Conservation (phyloP, 2,888 invertebrate genomes). For the Subacronicta megacephala region DNA sequence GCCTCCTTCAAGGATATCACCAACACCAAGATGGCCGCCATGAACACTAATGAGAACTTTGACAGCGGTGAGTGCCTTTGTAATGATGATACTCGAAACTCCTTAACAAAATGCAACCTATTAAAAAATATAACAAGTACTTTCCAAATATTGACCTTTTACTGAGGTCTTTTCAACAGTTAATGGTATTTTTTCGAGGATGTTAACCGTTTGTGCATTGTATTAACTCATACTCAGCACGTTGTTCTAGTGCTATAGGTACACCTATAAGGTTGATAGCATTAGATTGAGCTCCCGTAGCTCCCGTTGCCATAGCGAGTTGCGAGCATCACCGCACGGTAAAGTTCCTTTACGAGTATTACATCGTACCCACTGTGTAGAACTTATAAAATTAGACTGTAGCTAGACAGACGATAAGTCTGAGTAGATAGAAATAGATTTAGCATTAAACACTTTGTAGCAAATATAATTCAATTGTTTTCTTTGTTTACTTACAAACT, state of each 20-base stretch:
- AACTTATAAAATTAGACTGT: constrained; percentile 66
- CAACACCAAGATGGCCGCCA: constrained; percentile 96
- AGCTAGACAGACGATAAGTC: constrained; percentile 66
- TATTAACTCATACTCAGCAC: constrained; percentile 78
- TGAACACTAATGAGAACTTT: constrained; percentile 95
- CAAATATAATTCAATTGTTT: constrained; percentile 38
- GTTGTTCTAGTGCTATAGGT: constrained; percentile 82
- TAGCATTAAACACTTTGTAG: constrained; percentile 50
- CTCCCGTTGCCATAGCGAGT: constrained; percentile 80
- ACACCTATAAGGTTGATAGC: constrained; percentile 74
- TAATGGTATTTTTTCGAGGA: constrained; percentile 50
- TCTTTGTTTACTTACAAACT: constrained; percentile 38
- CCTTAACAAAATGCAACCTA: constrained; percentile 65
- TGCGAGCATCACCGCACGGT: constrained; percentile 86
- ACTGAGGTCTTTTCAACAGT: constrained; percentile 56
- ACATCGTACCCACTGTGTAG: constrained; percentile 65
- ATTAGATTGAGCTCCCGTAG: constrained; percentile 83
- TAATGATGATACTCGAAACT: constrained; percentile 58
- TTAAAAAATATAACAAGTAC: constrained; percentile 57
- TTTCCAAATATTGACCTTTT: constrained; percentile 56
- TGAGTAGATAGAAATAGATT: constrained; percentile 65
- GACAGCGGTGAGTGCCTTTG: constrained; percentile 94
- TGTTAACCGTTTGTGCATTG: constrained; percentile 66
- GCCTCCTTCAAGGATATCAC: constrained; percentile 99
- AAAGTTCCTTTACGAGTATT: constrained; percentile 77